A percentile compares a stretch with the other conserved stretches of the same genome.
Conservation (phyloP, 2,888 invertebrate genomes). For the Ormyrus rosae region DNA sequence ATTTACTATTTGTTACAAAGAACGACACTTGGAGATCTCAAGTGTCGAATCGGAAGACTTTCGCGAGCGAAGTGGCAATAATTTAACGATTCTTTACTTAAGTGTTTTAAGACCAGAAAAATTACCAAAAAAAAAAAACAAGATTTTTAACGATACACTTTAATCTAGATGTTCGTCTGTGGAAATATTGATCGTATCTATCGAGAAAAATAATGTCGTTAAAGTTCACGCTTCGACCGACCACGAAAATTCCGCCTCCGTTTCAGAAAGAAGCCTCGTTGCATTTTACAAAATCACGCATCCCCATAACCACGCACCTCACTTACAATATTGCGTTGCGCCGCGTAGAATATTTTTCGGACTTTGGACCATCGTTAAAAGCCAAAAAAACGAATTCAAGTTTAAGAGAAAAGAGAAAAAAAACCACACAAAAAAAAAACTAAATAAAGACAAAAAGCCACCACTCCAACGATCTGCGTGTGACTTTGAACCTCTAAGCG, state of each 20-base stretch:
- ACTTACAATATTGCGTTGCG: neutral
- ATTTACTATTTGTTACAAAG: neutral
- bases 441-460: neutral
- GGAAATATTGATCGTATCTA: constrained; percentile 33
- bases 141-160: constrained; percentile 1
- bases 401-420: constrained; percentile 1
- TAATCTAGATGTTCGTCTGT: constrained; percentile 30
- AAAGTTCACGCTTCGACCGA: constrained; percentile 35
- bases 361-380: neutral
- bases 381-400: neutral
- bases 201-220: constrained; percentile 7
- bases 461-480: constrained; percentile 12
- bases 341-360: neutral
- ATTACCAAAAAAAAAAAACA: neutral
- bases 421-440: neutral
- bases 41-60: constrained; percentile 1
- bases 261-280: neutral
- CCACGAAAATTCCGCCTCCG: constrained; percentile 11
- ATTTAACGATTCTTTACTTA: constrained; percentile 2
- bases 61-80: constrained; percentile 21
- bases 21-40: constrained; percentile 2
- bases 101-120: neutral
- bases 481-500: constrained; percentile 26
- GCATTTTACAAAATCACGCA: constrained; percentile 8
- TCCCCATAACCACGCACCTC: neutral